Base-by-base conservation (phyloP, 2,797 vertebrate genomes). In the Octomys mimax region DNA sequence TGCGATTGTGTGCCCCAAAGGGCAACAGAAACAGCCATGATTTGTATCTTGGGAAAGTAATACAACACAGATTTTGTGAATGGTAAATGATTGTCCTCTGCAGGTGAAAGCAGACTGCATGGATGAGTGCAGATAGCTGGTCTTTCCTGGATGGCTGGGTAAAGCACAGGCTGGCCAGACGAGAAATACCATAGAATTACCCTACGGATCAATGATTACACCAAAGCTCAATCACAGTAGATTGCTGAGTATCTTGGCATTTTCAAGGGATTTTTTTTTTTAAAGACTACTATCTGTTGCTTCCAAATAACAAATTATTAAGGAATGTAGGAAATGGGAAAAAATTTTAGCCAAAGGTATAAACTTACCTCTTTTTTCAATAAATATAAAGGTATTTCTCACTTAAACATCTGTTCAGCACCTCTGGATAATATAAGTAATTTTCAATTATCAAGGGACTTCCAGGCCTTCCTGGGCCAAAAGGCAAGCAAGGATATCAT, bases 401-500 rank as follows among this genome's bases (percentile, higher is more conserved):
- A 81, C 92, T 92, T 94, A 77, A 89, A 80, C 33, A 93, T 78
- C 92, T 96, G 16, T 62, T 52, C 0, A 87, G 8, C 31, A 73
- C 81, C 49, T 94, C 7, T 96, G n/a, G 97, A 39, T 96, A 97
- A 97, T 82, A 24, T 62, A 75, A 70, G 9, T 83, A 33, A 94
- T 95, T 80, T 97, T 97, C 54, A 82, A 95, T 96, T 98, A 94
- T 95, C 97, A 97, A 99, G 99, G 99, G 99, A 75, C 98, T 89
- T 24, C 95, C 73, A 24, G 99, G 99, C 93, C 98, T 98, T 91
- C 96, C 97, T 49, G 99, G 99, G 79, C 97, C 98, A 19, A 98
- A 97, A 97, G 99, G 99, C 89, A 82, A 97, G 59, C 95, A 89
- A 10, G 99, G 99, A 92, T 99, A 99, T 95, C 98, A 98, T 78